phyloP scores from a whole-genome alignment of 2,797 vertebrate genomes.

The Sparidentex hasta region DNA sequence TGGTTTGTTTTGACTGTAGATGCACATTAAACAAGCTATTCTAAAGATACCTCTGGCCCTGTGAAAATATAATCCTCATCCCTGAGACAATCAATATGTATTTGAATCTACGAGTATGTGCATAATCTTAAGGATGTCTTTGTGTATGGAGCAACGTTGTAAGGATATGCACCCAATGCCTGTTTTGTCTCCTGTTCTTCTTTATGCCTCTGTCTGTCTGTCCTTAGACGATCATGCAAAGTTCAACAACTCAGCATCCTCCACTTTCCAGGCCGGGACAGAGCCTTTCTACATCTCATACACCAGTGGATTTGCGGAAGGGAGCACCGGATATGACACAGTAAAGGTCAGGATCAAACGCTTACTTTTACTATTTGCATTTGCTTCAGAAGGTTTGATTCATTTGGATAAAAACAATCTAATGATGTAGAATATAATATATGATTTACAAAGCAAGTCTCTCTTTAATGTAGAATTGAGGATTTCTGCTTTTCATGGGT shows the following conservation, averaged over 20 bases:
- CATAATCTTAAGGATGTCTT: no score
- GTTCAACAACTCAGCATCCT: slow-evolving; percentile 68
- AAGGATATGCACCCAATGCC: neutral
- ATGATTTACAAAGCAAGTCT: neutral
- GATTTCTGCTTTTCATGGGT: neutral
- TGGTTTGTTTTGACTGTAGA: no score
- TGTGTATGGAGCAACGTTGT: neutral
- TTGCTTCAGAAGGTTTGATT: neutral
- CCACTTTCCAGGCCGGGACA: slow-evolving; percentile 40
- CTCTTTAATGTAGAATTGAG: neutral
- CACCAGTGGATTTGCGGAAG: slow-evolving; percentile 73
- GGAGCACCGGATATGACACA: slow-evolving; percentile 78
- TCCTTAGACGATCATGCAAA: slow-evolving; percentile 48
- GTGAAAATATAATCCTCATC: neutral
- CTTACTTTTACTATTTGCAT: no score
- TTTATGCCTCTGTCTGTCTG: neutral
- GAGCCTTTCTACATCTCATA: slow-evolving; percentile 72
- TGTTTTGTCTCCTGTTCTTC: neutral
- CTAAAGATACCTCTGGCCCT: no score
- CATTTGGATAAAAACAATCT: no score
- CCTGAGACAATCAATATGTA: neutral
- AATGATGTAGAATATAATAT: no score
- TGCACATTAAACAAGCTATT: neutral
- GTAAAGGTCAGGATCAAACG: slow-evolving; percentile 71
- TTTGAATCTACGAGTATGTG: neutral